phyloP scores from a whole-genome alignment of 2,888 invertebrate species.

The Nesidiocoris tenuis region DNA sequence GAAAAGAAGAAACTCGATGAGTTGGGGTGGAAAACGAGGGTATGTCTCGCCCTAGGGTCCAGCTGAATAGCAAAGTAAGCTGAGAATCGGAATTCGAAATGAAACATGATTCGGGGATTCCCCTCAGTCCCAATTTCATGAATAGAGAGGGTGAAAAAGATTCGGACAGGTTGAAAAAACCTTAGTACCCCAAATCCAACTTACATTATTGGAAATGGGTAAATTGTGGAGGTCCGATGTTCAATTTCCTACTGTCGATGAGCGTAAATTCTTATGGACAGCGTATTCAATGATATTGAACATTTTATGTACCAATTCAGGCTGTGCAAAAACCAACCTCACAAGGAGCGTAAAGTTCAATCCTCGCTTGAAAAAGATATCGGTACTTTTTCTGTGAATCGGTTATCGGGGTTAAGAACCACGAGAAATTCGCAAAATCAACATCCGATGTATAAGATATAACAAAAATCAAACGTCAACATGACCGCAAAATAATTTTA shows the following conservation, averaged over 20 bases:
- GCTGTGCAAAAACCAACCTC: too few species aligned
- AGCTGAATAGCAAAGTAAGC: neutral
- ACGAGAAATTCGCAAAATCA: too few species aligned
- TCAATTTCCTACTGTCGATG: neutral
- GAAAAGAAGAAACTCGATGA: neutral
- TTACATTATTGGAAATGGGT: neutral
- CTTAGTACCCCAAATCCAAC: neutral
- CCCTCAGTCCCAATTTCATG: neutral
- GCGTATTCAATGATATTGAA: too few species aligned
- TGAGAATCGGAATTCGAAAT: constrained; percentile 25
- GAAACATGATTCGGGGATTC: constrained; percentile 15
- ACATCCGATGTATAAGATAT: too few species aligned
- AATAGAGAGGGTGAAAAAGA: neutral
- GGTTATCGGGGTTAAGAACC: too few species aligned
- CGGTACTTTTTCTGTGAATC: too few species aligned
- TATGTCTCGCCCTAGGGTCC: neutral
- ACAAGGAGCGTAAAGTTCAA: too few species aligned
- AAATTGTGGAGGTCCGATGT: neutral
- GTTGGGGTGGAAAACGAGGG: neutral
- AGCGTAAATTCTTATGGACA: too few species aligned
- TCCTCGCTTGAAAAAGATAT: too few species aligned
- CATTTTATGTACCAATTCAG: too few species aligned
- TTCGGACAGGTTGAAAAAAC: neutral
- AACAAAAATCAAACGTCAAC: too few species aligned
- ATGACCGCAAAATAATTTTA: too few species aligned